phyloP scores from a whole-genome alignment of 2,888 invertebrate genomes.

The Mythimna impura region DNA sequence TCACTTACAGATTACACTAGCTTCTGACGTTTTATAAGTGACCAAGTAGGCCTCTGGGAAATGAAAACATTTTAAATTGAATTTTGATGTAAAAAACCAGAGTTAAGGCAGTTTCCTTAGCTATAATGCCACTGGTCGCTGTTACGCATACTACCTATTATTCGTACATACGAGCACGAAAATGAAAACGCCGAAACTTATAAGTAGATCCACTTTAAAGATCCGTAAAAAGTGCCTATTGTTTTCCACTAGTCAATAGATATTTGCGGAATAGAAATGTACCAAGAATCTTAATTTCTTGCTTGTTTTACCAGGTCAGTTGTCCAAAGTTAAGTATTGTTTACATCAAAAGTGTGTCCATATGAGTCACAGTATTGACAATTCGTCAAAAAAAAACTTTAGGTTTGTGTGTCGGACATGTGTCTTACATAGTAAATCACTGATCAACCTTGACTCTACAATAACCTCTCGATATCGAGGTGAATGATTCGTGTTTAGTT shows the following conservation, averaged over 20 bases:
- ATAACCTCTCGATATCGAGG: slow-evolving; percentile 69
- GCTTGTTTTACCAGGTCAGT: slow-evolving; percentile 24
- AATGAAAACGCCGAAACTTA: background rate
- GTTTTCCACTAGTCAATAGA: slow-evolving; percentile 17
- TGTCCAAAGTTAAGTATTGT: slow-evolving; percentile 43
- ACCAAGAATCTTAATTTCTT: slow-evolving; percentile 11
- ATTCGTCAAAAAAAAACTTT: slow-evolving; percentile 72
- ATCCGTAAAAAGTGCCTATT: slow-evolving; percentile 3
- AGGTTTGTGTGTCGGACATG: slow-evolving; percentile 73
- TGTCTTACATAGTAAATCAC: slow-evolving; percentile 73
- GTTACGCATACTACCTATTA: too few relatives aligned
- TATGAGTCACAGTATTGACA: slow-evolving; percentile 60
- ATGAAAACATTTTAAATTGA: too few relatives aligned
- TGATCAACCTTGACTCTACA: slow-evolving; percentile 75
- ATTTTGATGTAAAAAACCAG: too few relatives aligned
- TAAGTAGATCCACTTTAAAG: background rate
- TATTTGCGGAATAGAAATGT: slow-evolving; percentile 23
- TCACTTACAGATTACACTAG: too few relatives aligned
- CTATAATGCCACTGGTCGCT: too few relatives aligned
- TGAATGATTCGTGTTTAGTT: slow-evolving; percentile 72
- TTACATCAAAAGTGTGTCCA: slow-evolving; percentile 38
- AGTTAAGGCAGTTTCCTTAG: too few relatives aligned
- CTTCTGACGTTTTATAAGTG: too few relatives aligned
- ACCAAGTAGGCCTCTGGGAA: too few relatives aligned
- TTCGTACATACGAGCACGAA: background rate